phyloP scores from a whole-genome alignment of 1,140 invertebrate species.

The Drosophila albomicans region DNA sequence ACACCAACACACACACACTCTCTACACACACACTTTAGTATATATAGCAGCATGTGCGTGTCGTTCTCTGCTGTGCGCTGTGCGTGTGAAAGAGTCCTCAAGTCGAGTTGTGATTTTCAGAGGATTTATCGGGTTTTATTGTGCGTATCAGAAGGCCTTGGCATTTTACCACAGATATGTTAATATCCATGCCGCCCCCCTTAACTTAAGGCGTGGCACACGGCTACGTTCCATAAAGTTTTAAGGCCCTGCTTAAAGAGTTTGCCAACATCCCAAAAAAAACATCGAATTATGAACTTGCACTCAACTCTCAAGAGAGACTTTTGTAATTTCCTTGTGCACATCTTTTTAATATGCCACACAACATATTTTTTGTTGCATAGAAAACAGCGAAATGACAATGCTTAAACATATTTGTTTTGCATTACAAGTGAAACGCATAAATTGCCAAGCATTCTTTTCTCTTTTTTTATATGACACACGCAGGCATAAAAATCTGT shows the following conservation, averaged over 20 bases:
- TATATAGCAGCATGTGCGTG: constrained; percentile 25
- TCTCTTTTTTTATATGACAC: constrained; percentile 34
- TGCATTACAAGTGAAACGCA: constrained; percentile 39
- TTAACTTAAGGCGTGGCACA: background rate
- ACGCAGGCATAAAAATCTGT: constrained; percentile 59
- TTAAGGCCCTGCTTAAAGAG: constrained; percentile 55
- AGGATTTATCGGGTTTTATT: constrained; percentile 80
- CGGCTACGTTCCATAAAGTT: constrained; percentile 54
- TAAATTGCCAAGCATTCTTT: constrained; percentile 49
- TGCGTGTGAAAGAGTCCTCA: constrained; percentile 79
- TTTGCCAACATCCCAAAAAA: background rate
- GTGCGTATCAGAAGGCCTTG: constrained; percentile 70
- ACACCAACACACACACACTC: constrained; percentile 1
- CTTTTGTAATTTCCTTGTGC: background rate
- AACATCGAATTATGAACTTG: constrained; percentile 33
- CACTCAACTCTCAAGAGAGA: background rate
- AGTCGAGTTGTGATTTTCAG: constrained; percentile 69
- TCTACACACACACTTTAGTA: constrained; percentile 3
- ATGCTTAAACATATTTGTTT: constrained; percentile 68
- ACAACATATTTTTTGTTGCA: background rate
- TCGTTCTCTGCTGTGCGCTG: constrained; percentile 21
- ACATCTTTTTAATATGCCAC: constrained; percentile 26
- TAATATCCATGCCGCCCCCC: constrained; percentile 42
- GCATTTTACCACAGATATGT: constrained; percentile 72
- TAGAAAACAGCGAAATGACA: constrained; percentile 21